Evolutionary conservation across 2,797 vertebrate genomes (phyloP).

Genomic region (Microtus agrestis): DNA sequence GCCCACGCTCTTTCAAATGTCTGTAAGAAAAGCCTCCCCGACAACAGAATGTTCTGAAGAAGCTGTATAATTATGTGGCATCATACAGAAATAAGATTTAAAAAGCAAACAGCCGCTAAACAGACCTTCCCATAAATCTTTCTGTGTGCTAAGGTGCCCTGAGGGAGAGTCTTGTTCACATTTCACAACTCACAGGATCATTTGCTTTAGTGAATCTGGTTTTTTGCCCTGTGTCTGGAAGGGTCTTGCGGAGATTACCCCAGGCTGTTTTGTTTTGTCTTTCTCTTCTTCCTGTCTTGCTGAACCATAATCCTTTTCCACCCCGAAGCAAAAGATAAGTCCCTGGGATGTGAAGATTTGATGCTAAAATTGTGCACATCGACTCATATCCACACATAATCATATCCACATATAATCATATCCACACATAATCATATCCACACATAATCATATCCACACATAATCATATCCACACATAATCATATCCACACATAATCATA

Average conservation of each 20-base stretch:
- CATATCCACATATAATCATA: background rate
- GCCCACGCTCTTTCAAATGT: slow-evolving; percentile 85
- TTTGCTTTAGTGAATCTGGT: slow-evolving; percentile 18
- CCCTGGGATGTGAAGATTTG: background rate
- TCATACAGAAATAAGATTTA: slow-evolving; percentile 79
- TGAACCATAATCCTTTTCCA: background rate
- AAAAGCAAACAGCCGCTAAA: slow-evolving; percentile 70
- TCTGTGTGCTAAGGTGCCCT: background rate
- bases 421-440: background rate
- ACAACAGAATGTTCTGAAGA: slow-evolving; percentile 83
- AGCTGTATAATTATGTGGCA: slow-evolving; percentile 83
- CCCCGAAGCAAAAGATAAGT: slow-evolving; percentile 34
- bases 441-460: background rate
- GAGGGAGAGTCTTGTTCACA: slow-evolving; percentile 34
- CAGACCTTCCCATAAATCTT: slow-evolving; percentile 63
- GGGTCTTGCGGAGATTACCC: slow-evolving; percentile 9
- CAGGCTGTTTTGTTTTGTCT: background rate
- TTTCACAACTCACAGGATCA: slow-evolving; percentile 58
- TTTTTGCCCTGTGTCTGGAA: background rate
- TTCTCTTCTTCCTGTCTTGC: slow-evolving; percentile 8
- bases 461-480: background rate
- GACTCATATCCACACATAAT: background rate
- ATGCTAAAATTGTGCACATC: background rate
- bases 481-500: no score
- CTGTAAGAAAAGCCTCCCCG: slow-evolving; percentile 84